Conservation (phyloP, 2,797 vertebrate genomes). For the Yasuhikotakia modesta region DNA sequence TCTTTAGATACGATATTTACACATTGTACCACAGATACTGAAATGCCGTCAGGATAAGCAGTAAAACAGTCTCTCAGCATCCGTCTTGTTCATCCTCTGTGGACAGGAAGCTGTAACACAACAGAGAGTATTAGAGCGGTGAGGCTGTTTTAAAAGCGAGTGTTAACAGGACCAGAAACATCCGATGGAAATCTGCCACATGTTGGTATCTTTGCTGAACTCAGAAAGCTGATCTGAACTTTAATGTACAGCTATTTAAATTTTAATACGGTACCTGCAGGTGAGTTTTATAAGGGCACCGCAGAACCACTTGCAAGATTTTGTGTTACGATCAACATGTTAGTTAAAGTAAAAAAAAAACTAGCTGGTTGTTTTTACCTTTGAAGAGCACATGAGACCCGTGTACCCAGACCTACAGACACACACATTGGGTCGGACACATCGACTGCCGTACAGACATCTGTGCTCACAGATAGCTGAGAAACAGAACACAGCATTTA, state of each 20-base stretch:
- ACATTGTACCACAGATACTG: conserved; percentile 38
- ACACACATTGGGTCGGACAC: conserved; percentile 73
- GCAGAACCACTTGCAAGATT: neutral
- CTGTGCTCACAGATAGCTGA: conserved; percentile 73
- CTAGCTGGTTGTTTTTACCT: conserved; percentile 58
- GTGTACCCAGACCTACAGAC: conserved; percentile 70
- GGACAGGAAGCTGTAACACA: conserved; percentile 65
- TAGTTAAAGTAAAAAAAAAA: neutral
- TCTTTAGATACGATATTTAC: conserved; percentile 54
- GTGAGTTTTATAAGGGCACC: neutral
- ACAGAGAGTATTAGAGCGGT: neutral
- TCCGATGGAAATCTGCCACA: neutral
- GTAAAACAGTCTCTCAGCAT: conserved; percentile 45
- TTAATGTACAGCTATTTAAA: neutral
- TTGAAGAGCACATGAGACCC: conserved; percentile 68
- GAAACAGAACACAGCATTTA: conserved; percentile 10
- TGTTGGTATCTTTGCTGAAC: neutral
- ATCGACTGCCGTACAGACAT: conserved; percentile 73
- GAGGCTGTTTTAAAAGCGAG: too few relatives aligned
- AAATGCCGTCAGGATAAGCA: conserved; percentile 35
- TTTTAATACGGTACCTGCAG: neutral
- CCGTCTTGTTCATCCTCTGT: conserved; percentile 61
- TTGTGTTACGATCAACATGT: neutral
- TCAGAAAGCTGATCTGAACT: neutral
- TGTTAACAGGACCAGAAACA: too few relatives aligned